A percentile compares a stretch with the other conserved stretches of the same genome.
phyloP scores from a whole-genome alignment of 2,113 vertebrate genomes.

The Saimiri boliviensis region DNA sequence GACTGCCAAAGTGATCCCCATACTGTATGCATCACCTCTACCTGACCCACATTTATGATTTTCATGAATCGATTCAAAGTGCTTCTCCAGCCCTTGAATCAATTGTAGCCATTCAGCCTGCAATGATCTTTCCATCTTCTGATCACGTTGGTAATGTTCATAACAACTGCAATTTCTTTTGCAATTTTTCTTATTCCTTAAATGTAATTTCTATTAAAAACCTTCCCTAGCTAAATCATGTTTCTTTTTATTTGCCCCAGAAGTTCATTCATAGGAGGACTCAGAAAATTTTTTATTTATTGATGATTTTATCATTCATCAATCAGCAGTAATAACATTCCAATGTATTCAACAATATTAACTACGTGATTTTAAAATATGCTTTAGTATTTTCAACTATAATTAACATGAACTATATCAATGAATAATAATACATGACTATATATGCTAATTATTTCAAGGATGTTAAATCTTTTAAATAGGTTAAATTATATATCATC shows the following conservation, averaged over 20 bases:
- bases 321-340: neutral
- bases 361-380: slow-evolving; percentile 41
- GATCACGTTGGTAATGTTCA: neutral
- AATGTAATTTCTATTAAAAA: slow-evolving; percentile 16
- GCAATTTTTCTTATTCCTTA: neutral
- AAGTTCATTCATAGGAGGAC: neutral
- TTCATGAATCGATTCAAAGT: neutral
- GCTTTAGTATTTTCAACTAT: slow-evolving; percentile 8
- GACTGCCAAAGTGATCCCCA: neutral
- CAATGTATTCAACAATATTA: slow-evolving; percentile 7
- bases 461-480: slow-evolving; percentile 30
- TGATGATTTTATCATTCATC: slow-evolving; percentile 6
- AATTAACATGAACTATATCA: neutral
- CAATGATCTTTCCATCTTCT: neutral
- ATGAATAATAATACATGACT: slow-evolving; percentile 2
- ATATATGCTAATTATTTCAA: neutral
- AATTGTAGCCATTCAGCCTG: neutral
- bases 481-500: neutral
- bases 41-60: neutral
- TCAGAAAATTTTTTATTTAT: slow-evolving; percentile 13
- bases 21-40: neutral
- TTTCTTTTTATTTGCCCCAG: neutral
- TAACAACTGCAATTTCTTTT: neutral
- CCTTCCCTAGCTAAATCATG: neutral
- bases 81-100: neutral